phyloP scores from a whole-genome alignment of 2,888 invertebrate genomes.

The Drosophila robusta region DNA sequence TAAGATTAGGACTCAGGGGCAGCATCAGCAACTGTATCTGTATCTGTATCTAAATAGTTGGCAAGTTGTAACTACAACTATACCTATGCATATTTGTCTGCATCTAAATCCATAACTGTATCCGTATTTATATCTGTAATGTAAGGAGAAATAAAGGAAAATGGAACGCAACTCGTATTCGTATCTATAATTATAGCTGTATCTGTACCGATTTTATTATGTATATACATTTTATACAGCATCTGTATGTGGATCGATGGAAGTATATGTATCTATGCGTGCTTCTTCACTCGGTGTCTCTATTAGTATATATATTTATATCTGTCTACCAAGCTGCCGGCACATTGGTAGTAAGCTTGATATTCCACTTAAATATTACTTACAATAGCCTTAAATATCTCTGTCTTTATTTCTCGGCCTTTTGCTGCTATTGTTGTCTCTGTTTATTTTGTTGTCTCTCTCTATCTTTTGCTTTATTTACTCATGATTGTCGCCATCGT shows the following conservation, averaged over 20 bases:
- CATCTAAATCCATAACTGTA: not conserved
- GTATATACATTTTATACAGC: not conserved
- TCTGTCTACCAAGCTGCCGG: not conserved
- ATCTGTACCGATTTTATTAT: not conserved
- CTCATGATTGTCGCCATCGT: slow-evolving; percentile 72
- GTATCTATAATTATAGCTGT: slow-evolving; percentile 1
- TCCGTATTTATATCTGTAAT: slow-evolving; percentile 1
- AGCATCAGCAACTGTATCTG: slow-evolving; percentile 20
- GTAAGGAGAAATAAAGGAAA: not conserved
- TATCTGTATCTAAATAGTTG: not conserved
- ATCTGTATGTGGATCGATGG: too few relatives aligned
- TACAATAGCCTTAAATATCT: slow-evolving; percentile 13
- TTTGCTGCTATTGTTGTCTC: slow-evolving; percentile 21
- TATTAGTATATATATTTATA: not conserved
- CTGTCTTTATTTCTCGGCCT: slow-evolving; percentile 10
- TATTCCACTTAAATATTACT: slow-evolving; percentile 17
- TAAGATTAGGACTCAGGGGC: slow-evolving; percentile 37
- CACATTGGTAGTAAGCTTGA: not conserved
- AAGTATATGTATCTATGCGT: too few relatives aligned
- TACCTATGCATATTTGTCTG: not conserved
- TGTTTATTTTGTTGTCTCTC: not conserved
- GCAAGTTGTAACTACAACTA: not conserved
- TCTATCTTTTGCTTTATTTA: slow-evolving; percentile 35
- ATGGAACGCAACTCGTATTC: not conserved
- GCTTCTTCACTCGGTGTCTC: too few relatives aligned